Conservation (phyloP, 2,888 invertebrate species). For the Mimumesa dahlbomi region DNA sequence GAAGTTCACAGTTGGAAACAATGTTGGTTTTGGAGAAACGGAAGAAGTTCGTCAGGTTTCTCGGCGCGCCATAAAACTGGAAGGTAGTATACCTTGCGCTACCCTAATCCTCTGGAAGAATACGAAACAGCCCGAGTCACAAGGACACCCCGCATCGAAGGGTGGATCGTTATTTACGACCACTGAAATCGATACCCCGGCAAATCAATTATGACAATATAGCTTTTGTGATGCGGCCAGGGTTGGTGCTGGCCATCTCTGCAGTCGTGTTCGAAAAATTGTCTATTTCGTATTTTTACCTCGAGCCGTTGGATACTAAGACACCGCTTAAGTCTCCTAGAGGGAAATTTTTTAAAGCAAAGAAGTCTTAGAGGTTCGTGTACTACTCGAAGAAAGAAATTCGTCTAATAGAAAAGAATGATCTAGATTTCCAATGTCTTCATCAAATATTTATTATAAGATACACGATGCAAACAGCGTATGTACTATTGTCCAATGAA, state of each 20-base stretch:
- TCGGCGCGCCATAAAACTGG: constrained; percentile 53
- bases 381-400: too few relatives aligned
- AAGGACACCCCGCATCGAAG: constrained; percentile 64
- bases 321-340: too few relatives aligned
- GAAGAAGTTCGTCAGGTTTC: neutral
- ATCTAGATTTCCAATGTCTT: too few relatives aligned
- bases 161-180: constrained; percentile 74
- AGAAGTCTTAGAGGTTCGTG: too few relatives aligned
- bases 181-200: constrained; percentile 76
- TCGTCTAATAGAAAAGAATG: too few relatives aligned
- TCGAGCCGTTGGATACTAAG: too few relatives aligned
- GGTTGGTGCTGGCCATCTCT: neutral
- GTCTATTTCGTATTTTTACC: too few relatives aligned
- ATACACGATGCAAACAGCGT: too few relatives aligned
- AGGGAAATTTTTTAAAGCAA: too few relatives aligned
- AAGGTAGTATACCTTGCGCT: constrained; percentile 51
- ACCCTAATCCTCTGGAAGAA: constrained; percentile 64
- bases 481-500: too few relatives aligned
- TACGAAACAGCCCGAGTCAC: constrained; percentile 60
- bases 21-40: neutral
- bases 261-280: neutral
- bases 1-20: neutral
- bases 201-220: constrained; percentile 75
- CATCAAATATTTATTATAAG: too few relatives aligned
- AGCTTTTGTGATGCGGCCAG: constrained; percentile 27